These are phyloP conservation scores for Crotophaga sulcirostris DNA, from an alignment of 2,113 vertebrate genomes.

Conservation along the genomic window DNA sequence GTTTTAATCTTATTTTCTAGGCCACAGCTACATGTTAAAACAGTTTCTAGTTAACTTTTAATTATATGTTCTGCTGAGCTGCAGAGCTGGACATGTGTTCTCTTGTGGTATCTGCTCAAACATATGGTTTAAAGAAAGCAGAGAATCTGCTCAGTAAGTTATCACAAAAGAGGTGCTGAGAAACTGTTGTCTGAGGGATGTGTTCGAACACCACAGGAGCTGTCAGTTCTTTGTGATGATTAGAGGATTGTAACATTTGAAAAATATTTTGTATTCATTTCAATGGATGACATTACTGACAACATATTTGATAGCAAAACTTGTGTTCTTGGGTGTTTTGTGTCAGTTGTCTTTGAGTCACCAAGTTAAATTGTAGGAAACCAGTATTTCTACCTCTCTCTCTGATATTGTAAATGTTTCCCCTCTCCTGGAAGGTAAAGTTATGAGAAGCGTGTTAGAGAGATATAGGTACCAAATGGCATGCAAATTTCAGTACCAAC, in stretches of 20 bases:
- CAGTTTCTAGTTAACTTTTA: neutral
- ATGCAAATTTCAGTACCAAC: neutral
- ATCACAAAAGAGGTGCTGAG: neutral
- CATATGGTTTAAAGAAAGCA: neutral
- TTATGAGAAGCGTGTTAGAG: neutral
- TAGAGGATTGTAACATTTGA: neutral
- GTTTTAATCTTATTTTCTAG: neutral
- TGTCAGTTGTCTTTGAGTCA: neutral
- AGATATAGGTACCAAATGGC: neutral
- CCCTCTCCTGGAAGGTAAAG: neutral
- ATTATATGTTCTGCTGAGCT: neutral
- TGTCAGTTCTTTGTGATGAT: neutral
- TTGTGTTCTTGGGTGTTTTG: neutral
- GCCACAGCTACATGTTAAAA: neutral
- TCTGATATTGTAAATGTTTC: neutral
- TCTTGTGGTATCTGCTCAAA: neutral
- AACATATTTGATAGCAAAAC: neutral
- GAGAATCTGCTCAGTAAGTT: neutral
- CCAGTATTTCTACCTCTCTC: neutral
- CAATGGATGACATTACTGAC: neutral
- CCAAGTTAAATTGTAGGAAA: neutral
- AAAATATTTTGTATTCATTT: neutral
- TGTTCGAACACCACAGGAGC: neutral
- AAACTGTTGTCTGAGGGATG: neutral
- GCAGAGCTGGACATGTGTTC: neutral